Conservation (phyloP, 2,888 invertebrate species). For the Scaptomyza reducta region DNA sequence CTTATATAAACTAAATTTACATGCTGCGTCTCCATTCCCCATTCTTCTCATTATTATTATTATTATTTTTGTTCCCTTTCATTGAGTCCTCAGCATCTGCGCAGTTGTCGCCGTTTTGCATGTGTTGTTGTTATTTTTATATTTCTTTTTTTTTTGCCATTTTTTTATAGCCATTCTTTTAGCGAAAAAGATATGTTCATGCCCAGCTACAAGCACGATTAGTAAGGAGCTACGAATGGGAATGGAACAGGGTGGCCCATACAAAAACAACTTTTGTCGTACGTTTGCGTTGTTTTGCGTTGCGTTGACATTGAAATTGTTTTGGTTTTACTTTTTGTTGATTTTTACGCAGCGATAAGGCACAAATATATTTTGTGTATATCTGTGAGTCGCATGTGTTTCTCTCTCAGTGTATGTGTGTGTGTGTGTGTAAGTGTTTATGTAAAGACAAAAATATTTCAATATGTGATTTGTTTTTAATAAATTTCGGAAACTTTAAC, state of each 20-base stretch:
- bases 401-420: conserved; percentile 2
- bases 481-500: conserved; percentile 46
- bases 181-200: conserved; percentile 63
- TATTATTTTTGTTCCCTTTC: conserved; percentile 54
- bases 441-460: conserved; percentile 52
- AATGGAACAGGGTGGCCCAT: no score
- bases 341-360: conserved; percentile 76
- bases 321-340: conserved; percentile 70
- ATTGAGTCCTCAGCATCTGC: conserved; percentile 67
- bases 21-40: conserved; percentile 46
- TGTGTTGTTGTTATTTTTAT: conserved; percentile 47
- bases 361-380: conserved; percentile 53
- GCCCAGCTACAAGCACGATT: conserved; percentile 32
- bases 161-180: conserved; percentile 62
- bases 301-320: conserved; percentile 80
- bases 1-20: conserved; percentile 70
- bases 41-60: conserved; percentile 16
- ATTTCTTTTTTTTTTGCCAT: conserved; percentile 65
- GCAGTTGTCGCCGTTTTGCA: conserved; percentile 73
- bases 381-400: not conserved
- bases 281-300: conserved; percentile 25
- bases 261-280: conserved; percentile 60
- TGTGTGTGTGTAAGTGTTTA: no score
- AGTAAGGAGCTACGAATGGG: conserved; percentile 28
- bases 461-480: conserved; percentile 71